phyloP scores from a whole-genome alignment of 2,888 invertebrate species.

The Blastobasis lacticolella region DNA sequence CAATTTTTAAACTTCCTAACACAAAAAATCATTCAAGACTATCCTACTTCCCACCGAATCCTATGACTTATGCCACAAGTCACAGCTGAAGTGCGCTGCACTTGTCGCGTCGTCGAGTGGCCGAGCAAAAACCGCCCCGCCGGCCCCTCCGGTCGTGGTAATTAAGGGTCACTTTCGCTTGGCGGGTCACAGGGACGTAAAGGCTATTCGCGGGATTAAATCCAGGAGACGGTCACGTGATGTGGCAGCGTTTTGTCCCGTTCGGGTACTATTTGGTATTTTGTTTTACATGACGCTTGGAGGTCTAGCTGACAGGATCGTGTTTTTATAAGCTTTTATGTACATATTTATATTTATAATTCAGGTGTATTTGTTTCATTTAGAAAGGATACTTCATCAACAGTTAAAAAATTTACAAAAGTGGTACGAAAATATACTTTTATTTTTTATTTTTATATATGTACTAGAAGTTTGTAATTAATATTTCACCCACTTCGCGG shows the following conservation, averaged over 20 bases:
- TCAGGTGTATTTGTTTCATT: neutral
- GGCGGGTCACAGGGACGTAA: conserved; percentile 50
- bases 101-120: conserved; percentile 37
- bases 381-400: too few relatives aligned
- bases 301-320: too few relatives aligned
- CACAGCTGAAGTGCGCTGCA: conserved; percentile 41
- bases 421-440: too few relatives aligned
- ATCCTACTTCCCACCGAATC: neutral
- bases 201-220: conserved; percentile 51
- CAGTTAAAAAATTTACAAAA: too few relatives aligned
- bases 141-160: conserved; percentile 58
- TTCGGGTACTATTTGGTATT: too few relatives aligned
- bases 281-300: too few relatives aligned
- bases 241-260: conserved; percentile 23
- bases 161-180: conserved; percentile 64
- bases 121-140: conserved; percentile 42
- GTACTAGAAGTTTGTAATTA: too few relatives aligned
- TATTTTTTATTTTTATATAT: too few relatives aligned
- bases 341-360: neutral
- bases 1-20: too few relatives aligned
- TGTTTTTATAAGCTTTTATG: neutral
- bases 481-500: too few relatives aligned
- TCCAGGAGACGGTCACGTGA: conserved; percentile 48
- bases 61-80: conserved; percentile 24
- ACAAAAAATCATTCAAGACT: neutral